Conservation (phyloP, 2,113 vertebrate genomes). For the Ptyas mucosa region DNA sequence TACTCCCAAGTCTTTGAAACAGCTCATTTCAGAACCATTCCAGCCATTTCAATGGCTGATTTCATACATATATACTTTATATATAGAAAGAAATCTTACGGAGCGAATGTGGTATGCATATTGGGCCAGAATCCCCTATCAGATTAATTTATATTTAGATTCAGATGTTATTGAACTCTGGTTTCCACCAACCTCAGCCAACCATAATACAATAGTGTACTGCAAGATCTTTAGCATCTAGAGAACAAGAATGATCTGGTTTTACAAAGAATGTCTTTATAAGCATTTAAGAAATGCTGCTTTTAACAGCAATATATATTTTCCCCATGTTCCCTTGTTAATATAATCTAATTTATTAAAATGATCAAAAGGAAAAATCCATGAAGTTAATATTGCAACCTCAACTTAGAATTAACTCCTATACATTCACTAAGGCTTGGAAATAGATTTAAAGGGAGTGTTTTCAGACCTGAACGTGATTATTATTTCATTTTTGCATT, state of each 20-base stretch:
- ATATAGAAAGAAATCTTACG: background rate
- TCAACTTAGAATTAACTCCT: background rate
- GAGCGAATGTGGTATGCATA: background rate
- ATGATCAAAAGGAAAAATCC: too few species aligned
- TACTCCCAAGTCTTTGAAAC: background rate
- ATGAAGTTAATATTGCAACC: background rate
- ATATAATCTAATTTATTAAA: background rate
- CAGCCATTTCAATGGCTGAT: too few species aligned
- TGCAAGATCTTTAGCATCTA: background rate
- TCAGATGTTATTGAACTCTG: background rate
- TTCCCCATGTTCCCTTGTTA: background rate
- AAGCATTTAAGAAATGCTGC: background rate
- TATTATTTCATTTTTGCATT: background rate
- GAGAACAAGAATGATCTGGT: background rate
- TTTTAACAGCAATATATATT: background rate
- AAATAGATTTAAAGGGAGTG: background rate
- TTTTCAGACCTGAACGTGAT: background rate
- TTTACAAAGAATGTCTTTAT: background rate
- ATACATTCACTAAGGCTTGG: background rate
- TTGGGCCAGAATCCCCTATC: background rate
- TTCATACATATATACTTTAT: background rate
- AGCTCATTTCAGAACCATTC: background rate
- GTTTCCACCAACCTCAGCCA: background rate
- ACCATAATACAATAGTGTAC: background rate
- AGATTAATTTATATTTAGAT: background rate